Evolutionary conservation across 2,113 vertebrate genomes (phyloP).

Genomic region (Echinops telfairi): DNA sequence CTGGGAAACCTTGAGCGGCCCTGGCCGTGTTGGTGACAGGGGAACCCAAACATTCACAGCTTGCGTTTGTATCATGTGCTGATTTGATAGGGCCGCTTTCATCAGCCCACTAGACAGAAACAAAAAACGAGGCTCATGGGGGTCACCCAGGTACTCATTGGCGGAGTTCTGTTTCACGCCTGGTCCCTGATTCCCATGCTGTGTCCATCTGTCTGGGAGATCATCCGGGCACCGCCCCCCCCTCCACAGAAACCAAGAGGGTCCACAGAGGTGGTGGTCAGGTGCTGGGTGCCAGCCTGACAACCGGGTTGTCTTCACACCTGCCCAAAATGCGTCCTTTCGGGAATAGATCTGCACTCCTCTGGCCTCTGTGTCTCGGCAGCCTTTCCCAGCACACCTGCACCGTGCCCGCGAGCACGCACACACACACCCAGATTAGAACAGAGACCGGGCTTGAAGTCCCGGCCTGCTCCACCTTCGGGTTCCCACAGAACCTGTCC

Average conservation of each 20-base stretch:
- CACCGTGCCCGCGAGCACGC: fast-evolving
- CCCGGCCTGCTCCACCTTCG: not conserved
- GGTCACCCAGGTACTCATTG: not conserved
- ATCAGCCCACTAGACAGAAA: not conserved
- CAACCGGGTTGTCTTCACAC: not conserved
- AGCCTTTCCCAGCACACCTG: not conserved
- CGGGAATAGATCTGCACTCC: not conserved
- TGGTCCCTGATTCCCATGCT: not conserved
- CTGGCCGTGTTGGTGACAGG: not conserved
- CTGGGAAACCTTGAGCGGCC: too few relatives aligned
- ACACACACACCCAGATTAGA: not conserved
- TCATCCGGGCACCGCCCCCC: not conserved
- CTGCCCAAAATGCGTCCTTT: not conserved
- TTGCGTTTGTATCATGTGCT: not conserved
- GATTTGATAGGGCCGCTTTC: not conserved
- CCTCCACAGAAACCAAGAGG: not conserved
- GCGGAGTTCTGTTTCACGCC: not conserved
- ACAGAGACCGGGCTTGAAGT: not conserved
- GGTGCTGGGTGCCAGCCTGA: not conserved
- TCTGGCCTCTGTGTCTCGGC: not conserved
- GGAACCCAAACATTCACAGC: not conserved
- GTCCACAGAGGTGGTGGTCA: not conserved
- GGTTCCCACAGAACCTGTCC: conserved; percentile 15
- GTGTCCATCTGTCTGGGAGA: not conserved
- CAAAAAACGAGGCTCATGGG: not conserved